Conservation (phyloP, 2,797 vertebrate genomes). For the Oceanodroma leucorhoa region DNA sequence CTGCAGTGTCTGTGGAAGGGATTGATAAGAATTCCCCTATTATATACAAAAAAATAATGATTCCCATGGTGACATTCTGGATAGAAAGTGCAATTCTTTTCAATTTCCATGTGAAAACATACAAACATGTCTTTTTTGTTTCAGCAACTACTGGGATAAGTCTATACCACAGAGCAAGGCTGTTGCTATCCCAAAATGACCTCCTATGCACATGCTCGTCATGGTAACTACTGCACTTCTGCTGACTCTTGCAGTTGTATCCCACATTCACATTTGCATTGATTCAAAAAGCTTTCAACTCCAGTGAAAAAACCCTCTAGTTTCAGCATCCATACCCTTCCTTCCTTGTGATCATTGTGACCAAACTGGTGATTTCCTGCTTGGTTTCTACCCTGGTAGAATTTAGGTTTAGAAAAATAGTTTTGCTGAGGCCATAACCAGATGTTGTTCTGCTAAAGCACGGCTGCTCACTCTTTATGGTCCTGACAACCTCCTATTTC, state of each 20-base stretch:
- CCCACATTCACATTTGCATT: background rate
- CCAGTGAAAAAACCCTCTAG: background rate
- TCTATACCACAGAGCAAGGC: background rate
- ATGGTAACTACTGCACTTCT: background rate
- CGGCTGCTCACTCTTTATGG: rapidly evolving
- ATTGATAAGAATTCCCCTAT: background rate
- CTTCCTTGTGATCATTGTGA: background rate
- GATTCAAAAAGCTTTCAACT: background rate
- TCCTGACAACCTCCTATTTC: background rate
- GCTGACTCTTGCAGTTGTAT: background rate
- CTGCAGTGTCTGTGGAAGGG: background rate
- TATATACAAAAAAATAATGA: rapidly evolving
- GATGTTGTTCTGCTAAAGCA: background rate
- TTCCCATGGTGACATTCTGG: background rate
- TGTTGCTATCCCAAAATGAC: background rate
- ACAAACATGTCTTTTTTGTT: background rate
- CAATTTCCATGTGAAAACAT: background rate
- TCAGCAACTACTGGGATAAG: background rate
- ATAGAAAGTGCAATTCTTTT: background rate
- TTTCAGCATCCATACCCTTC: background rate
- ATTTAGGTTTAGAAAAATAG: background rate
- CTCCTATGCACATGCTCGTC: background rate
- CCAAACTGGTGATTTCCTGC: background rate
- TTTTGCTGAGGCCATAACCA: background rate
- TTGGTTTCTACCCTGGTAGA: background rate